Evolutionary conservation across 1,140 invertebrate species (phyloP).

Genomic region (Drosophila tsacasi): DNA sequence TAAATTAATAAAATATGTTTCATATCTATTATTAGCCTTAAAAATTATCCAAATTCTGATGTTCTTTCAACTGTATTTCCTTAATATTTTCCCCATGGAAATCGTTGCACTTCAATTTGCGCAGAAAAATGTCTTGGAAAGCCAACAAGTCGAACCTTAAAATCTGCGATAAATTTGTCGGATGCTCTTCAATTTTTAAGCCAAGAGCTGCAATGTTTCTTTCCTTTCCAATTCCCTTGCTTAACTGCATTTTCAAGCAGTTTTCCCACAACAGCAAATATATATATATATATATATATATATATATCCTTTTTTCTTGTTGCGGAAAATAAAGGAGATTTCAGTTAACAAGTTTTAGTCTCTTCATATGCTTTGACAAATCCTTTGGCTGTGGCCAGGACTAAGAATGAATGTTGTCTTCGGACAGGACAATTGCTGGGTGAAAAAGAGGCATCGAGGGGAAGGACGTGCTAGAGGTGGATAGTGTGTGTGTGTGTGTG

Average conservation of each 20-base stretch:
- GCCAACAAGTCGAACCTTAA: neutral
- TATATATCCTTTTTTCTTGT: neutral
- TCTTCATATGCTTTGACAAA: conserved; percentile 59
- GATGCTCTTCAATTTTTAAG: conserved; percentile 42
- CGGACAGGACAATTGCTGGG: conserved; percentile 43
- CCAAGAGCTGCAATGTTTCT: neutral
- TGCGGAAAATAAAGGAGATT: conserved; percentile 41
- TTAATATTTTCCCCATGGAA: neutral
- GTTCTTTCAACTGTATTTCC: too few relatives aligned
- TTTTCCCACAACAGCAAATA: conserved; percentile 16
- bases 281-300: conserved; percentile 10
- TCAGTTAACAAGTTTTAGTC: conserved; percentile 58
- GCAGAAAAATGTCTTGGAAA: neutral
- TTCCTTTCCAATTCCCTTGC: neutral
- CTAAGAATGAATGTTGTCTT: conserved; percentile 54
- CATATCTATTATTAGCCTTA: neutral
- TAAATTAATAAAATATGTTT: neutral
- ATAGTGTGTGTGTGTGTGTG: neutral
- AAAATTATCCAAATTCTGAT: neutral
- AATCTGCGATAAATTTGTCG: conserved; percentile 25
- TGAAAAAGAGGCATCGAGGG: conserved; percentile 8
- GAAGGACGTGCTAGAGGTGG: conserved; percentile 23
- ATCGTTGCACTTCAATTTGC: neutral
- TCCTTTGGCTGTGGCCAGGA: conserved; percentile 49
- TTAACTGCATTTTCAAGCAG: conserved; percentile 29